phyloP scores from a whole-genome alignment of 2,113 vertebrate species.

The Atlantisia rogersi region DNA sequence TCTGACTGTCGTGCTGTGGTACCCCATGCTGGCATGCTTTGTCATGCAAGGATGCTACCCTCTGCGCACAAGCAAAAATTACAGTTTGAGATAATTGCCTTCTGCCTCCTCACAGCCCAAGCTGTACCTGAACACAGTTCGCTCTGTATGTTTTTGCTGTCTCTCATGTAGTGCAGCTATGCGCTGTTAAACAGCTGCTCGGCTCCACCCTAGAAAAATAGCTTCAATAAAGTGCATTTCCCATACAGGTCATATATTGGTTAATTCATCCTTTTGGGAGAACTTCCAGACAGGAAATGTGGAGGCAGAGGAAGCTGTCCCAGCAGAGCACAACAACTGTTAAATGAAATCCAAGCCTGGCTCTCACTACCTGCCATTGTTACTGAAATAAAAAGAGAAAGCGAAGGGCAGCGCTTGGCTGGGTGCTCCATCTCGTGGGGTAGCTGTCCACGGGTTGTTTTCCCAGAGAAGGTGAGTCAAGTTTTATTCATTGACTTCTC shows the following conservation, averaged over 20 bases:
- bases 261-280: conserved; percentile 56
- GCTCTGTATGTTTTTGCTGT: neutral
- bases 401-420: neutral
- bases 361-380: conserved; percentile 26
- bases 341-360: conserved; percentile 26
- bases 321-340: neutral
- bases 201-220: conserved; percentile 56
- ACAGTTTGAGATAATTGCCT: neutral
- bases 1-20: neutral
- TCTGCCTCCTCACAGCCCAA: neutral
- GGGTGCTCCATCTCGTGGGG: neutral
- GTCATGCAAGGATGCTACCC: neutral
- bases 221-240: conserved; percentile 50
- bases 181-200: conserved; percentile 36
- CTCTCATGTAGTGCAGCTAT: neutral
- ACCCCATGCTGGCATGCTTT: neutral
- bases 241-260: conserved; percentile 54
- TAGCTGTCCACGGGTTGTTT: neutral
- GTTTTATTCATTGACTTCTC: neutral
- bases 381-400: conserved; percentile 3
- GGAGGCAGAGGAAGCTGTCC: conserved; percentile 52
- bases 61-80: neutral
- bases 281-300: conserved; percentile 51
- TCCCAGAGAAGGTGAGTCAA: neutral
- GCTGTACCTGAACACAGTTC: neutral